Conservation (phyloP, 2,888 invertebrate species). For the Drosophila mulleri region DNA sequence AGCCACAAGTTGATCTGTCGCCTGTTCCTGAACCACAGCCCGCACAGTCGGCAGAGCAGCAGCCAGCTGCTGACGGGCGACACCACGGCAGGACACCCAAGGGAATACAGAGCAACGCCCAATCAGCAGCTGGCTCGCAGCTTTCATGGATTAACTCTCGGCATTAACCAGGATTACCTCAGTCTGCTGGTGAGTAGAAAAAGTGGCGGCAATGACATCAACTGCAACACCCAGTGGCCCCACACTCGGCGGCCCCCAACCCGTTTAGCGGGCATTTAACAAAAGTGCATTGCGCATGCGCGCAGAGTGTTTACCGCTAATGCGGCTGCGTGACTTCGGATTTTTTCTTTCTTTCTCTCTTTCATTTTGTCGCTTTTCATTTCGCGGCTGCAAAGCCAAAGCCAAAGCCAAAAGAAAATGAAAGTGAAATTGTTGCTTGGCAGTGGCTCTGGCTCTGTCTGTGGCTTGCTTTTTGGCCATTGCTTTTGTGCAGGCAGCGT, state of each 20-base stretch:
- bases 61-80: constrained; percentile 22
- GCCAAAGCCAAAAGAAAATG: constrained; percentile 74
- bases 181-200: constrained; percentile 74
- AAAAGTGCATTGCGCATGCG: constrained; percentile 71
- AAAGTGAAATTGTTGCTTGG: constrained; percentile 76
- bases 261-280: constrained; percentile 39
- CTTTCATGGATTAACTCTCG: constrained; percentile 72
- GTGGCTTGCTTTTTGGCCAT: constrained; percentile 42
- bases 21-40: constrained; percentile 70
- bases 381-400: constrained; percentile 60
- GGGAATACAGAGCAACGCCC: constrained; percentile 14
- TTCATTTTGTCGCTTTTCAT: constrained; percentile 53
- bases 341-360: constrained; percentile 27
- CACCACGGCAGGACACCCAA: constrained; percentile 19
- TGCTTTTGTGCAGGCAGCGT: constrained; percentile 76
- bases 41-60: constrained; percentile 50
- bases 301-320: constrained; percentile 58
- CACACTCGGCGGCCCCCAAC: constrained; percentile 6
- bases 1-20: constrained; percentile 80
- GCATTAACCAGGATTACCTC: constrained; percentile 67
- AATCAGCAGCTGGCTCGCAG: constrained; percentile 57
- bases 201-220: constrained; percentile 18
- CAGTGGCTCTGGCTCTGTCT: constrained; percentile 17
- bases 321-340: constrained; percentile 68
- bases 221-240: constrained; percentile 3